Evolutionary conservation across 2,113 vertebrate species (phyloP).

Genomic region (Solea senegalensis): DNA sequence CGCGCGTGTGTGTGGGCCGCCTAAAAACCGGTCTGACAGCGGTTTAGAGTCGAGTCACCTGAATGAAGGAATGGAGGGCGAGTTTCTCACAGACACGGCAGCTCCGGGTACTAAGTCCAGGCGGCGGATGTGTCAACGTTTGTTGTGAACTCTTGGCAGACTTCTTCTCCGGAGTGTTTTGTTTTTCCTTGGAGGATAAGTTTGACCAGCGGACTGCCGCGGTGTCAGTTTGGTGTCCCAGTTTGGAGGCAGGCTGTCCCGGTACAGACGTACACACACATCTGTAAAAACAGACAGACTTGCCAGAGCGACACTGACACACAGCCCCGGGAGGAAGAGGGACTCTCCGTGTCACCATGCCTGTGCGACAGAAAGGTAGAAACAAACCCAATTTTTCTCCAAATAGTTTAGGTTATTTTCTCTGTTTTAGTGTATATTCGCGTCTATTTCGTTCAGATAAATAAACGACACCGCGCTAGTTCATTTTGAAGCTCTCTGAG

Average conservation of each 20-base stretch:
- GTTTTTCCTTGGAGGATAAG: background rate
- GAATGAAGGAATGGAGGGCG: conserved; percentile 50
- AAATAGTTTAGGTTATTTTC: background rate
- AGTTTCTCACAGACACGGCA: conserved; percentile 19
- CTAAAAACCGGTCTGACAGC: conserved; percentile 67
- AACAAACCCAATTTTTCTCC: background rate
- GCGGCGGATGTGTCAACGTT: background rate
- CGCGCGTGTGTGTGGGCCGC: conserved; percentile 13
- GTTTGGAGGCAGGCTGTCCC: conserved; percentile 46
- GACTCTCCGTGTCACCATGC: conserved; percentile 55
- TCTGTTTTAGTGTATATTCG: background rate
- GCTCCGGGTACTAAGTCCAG: conserved; percentile 56
- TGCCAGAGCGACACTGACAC: conserved; percentile 16
- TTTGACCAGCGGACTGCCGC: background rate
- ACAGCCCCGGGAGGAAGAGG: conserved; percentile 13
- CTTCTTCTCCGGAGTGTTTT: background rate
- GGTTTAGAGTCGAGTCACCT: conserved; percentile 49
- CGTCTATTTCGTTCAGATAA: background rate
- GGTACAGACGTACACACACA: conserved; percentile 63
- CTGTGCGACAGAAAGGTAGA: conserved; percentile 76
- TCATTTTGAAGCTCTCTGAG: background rate
- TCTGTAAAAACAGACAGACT: conserved; percentile 49
- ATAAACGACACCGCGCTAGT: background rate
- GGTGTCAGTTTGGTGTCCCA: conserved; percentile 36
- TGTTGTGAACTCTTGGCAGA: background rate